Base-by-base conservation (phyloP, 1,140 invertebrate genomes). In the Rhizoglyphus robini region DNA sequence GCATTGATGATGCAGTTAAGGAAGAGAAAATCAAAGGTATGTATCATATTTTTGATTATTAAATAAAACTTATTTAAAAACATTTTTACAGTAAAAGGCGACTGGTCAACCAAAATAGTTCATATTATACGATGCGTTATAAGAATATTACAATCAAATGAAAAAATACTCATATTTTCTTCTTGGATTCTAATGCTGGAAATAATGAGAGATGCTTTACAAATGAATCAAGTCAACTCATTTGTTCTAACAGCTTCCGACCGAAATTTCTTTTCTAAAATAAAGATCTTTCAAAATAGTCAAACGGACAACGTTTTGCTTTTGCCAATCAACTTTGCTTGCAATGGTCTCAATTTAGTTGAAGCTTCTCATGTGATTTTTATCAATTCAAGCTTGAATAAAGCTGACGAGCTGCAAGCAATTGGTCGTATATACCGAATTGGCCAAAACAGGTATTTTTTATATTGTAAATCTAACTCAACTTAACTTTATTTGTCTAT, bases 281-380 rank as follows among this genome's bases (percentile, higher is more conserved):
- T 71, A 79, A 23, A 57, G 72, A 67, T 65, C 27, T 80, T 80
- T 69, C 74, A 71, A 48, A 41, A 71, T 15, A 69, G 74, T 60
- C 47, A 65, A 15, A 59, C 78, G 36, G 63, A 75, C 4, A 69
- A 68, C 41, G 78, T 87, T 0, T 75, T 90, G 4, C 73, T 90
- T 5, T 74, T 89, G 69, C 84, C 85, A 0, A 75, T 88, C 5
- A 75, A 78, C 65, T 80, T 80, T 58, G 87, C 86, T 15, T 77
- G 83, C 0, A 88, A 89, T 75, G 87, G 87, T 0, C 73, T 90
- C 1, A 90, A 89, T 75, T 74, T 90, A 31, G 84, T 83, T 30
- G 87, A 90, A 76, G 87, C 87, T 1, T 85, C 82, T 13, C 86
- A 89, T 75, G 83, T 89, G 0, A 77, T 90, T 29, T 76, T 90